These are phyloP conservation scores for Bufo gargarizans DNA, from an alignment of 2,113 vertebrate genomes.

Conservation along the genomic window DNA sequence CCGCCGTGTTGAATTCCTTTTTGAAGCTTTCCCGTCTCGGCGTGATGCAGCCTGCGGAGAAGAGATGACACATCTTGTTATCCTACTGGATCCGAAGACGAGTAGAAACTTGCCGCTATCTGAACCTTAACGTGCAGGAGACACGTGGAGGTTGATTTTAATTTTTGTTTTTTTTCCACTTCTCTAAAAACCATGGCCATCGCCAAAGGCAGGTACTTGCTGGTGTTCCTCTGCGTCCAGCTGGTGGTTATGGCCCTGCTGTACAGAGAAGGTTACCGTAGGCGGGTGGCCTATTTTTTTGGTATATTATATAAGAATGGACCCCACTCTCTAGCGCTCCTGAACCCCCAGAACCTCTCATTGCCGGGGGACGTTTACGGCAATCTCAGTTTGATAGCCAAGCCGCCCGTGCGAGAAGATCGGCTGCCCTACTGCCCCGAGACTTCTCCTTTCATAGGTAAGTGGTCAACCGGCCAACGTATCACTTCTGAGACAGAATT, in stretches of 20 bases:
- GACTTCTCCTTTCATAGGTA: slow-evolving; percentile 74
- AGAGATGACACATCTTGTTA: neutral
- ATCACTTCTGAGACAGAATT: too few relatives aligned
- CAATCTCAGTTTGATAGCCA: slow-evolving; percentile 72
- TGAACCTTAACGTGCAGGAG: neutral
- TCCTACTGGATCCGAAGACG: neutral
- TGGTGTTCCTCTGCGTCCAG: slow-evolving; percentile 78
- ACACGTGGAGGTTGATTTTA: neutral
- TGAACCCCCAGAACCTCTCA: slow-evolving; percentile 22
- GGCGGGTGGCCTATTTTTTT: slow-evolving; percentile 75
- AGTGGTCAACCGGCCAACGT: slow-evolving; percentile 20
- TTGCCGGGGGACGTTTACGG: slow-evolving; percentile 70
- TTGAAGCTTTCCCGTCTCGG: neutral
- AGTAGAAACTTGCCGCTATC: neutral
- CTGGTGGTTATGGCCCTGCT: slow-evolving; percentile 79
- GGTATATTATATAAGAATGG: slow-evolving; percentile 72
- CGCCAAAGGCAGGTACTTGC: slow-evolving; percentile 75
- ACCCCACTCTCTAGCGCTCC: neutral
- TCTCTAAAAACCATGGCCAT: neutral
- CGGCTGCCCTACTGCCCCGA: slow-evolving; percentile 73
- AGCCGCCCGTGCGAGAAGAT: slow-evolving; percentile 61
- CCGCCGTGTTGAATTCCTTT: neutral
- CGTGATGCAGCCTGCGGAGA: neutral
- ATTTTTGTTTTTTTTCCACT: neutral
- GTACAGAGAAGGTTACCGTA: slow-evolving; percentile 74